Evolutionary conservation across 2,113 vertebrate species (phyloP), one percentile per base, ranked within the genome.

Genomic region (Vulpes lagopus): DNA sequence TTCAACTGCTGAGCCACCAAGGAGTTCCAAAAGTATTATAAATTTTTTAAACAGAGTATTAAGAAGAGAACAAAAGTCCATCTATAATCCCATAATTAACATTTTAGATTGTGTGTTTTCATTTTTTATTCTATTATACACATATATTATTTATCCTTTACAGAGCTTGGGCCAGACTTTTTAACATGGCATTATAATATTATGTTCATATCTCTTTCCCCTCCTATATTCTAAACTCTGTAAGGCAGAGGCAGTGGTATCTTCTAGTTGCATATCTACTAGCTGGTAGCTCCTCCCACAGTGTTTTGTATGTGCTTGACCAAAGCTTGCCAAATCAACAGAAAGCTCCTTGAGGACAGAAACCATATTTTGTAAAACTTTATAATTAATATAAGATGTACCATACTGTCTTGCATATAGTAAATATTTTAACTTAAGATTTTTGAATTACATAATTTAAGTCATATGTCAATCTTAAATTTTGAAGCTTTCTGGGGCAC

Each of bases 371-470:
- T 94, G 16, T 65, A 60, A 49, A 60, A 80, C 4, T 83, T 94
- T 67, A 19, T 49, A 2, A 65, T 73, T 59, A 30, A 59, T 38
- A 43, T 80, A 85, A 86, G 76, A n/a, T 49, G 27, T 49, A 38
- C 32, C 82, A 51, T 14, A 71, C 12, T 71, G 23, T 86, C 64
- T 93, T 76, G 25, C 32, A 71, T 22, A 53, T 65, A 65, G 16
- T 27, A 59, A 87, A 69, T 95, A 69, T 25, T 76, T 95, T 91
- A 76, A 71, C 49, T 32, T 49, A 78, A 35, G 4, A 27, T 71
- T 83, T 65, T 93, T 60, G 9, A 59, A 53, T 95, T 79, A 51
- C 35, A 90, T 91, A 64, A 57, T 49, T 81, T 49, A 76, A 90
- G 23, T 83, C 27, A 82, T 27, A 82, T 30, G 19, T 65, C 23